These are phyloP conservation scores for Leucosticte australis DNA, from an alignment of 2,113 vertebrate genomes.

Conservation along the genomic window DNA sequence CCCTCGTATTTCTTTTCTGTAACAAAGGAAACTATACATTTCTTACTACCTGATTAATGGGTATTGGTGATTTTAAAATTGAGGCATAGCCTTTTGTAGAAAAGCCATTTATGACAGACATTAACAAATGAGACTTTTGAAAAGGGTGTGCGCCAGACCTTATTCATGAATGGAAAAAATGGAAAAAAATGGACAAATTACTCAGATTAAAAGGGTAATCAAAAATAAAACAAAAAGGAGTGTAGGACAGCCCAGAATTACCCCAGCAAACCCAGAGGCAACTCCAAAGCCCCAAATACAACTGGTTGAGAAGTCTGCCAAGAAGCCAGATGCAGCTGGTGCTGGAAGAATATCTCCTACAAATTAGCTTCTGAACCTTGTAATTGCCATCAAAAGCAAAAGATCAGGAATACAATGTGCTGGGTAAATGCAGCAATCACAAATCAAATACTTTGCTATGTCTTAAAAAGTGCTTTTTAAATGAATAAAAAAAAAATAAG, in stretches of 20 bases:
- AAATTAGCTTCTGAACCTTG: conserved; percentile 41
- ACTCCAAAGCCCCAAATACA: conserved; percentile 18
- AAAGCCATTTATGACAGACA: conserved; percentile 37
- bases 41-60: conserved; percentile 50
- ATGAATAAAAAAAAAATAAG: not conserved
- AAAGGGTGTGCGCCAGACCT: not conserved
- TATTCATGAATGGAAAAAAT: conserved; percentile 7
- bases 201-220: conserved; percentile 39
- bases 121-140: conserved; percentile 36
- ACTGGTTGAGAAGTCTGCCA: conserved; percentile 19
- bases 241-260: conserved; percentile 24
- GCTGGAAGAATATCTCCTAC: not conserved
- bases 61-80: conserved; percentile 38
- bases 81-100: not conserved
- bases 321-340: conserved; percentile 10
- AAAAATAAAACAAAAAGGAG: conserved; percentile 23
- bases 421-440: not conserved
- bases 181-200: conserved; percentile 25
- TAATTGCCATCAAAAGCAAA: conserved; percentile 13
- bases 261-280: not conserved
- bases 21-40: conserved; percentile 43
- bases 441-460: not conserved
- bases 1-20: conserved; percentile 36
- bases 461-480: not conserved
- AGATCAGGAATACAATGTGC: not conserved